These are phyloP conservation scores for Synanthedon andrenaeformis DNA, from an alignment of 2,888 invertebrate genomes.

Conservation along the genomic window DNA sequence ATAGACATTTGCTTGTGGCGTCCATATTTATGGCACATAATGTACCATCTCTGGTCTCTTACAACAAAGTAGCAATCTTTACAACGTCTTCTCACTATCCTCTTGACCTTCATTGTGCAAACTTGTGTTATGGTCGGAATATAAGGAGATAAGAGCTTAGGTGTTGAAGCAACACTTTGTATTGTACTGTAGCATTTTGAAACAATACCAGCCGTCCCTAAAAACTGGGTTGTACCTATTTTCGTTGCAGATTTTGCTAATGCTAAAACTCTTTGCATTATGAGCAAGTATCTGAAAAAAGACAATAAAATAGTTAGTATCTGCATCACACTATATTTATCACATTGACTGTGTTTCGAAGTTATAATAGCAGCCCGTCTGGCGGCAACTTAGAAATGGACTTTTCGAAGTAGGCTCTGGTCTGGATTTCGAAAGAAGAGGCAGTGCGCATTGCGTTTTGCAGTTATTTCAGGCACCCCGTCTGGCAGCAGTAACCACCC, in stretches of 20 bases:
- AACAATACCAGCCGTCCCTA: conserved; percentile 11
- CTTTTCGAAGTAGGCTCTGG: too few species aligned
- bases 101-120: conserved; percentile 76
- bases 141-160: conserved; percentile 23
- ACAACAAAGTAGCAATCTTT: conserved; percentile 82
- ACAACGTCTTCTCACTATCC: conserved; percentile 76
- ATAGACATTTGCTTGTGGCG: conserved; percentile 87
- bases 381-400: too few species aligned
- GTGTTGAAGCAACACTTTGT: conserved; percentile 18
- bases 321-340: too few species aligned
- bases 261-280: background rate
- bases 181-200: conserved; percentile 24
- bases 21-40: conserved; percentile 80
- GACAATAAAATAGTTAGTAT: too few species aligned
- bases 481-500: too few species aligned
- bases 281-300: too few species aligned
- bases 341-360: too few species aligned
- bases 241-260: background rate
- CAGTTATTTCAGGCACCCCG: too few species aligned
- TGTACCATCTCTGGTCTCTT: conserved; percentile 75
- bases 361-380: too few species aligned
- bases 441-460: too few species aligned
- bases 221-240: background rate
- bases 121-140: conserved; percentile 31
- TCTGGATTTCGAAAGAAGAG: too few species aligned